A percentile compares a stretch with the other conserved stretches of the same genome.
phyloP scores from a whole-genome alignment of 2,888 invertebrate genomes.

The Parasteatoda lunata region DNA sequence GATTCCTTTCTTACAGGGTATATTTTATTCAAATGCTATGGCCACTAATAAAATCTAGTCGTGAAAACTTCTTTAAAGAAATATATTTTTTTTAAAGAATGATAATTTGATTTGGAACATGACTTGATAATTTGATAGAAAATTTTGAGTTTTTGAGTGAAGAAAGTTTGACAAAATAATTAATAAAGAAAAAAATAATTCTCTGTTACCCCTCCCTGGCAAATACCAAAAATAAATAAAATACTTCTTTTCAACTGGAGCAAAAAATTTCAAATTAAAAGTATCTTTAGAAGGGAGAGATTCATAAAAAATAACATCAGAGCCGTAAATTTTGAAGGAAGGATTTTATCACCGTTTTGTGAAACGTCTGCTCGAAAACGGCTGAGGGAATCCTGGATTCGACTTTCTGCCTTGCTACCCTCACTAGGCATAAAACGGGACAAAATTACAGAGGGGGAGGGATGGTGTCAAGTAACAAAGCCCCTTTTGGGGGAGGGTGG shows the following conservation, averaged over 20 bases:
- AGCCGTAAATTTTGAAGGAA: constrained; percentile 26
- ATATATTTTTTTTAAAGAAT: too few species aligned
- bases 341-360: constrained; percentile 38
- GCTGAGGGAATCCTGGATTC: constrained; percentile 25
- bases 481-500: constrained; percentile 49
- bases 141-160: too few species aligned
- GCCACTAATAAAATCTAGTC: too few species aligned
- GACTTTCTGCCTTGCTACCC: constrained; percentile 48
- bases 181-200: too few species aligned
- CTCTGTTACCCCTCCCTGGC: not conserved
- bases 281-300: not conserved
- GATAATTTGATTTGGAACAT: too few species aligned
- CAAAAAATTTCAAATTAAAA: not conserved
- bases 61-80: too few species aligned
- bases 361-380: constrained; percentile 13
- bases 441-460: constrained; percentile 28
- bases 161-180: too few species aligned
- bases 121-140: too few species aligned
- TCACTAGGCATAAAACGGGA: constrained; percentile 53
- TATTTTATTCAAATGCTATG: too few species aligned
- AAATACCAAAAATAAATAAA: not conserved
- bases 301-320: constrained; percentile 23
- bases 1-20: too few species aligned
- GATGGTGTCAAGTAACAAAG: constrained; percentile 66
- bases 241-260: constrained; percentile 3